Evolutionary conservation across 2,797 vertebrate species (phyloP), one percentile per base, ranked within the genome.

Genomic region (Typhlichthys eigenmanni): DNA sequence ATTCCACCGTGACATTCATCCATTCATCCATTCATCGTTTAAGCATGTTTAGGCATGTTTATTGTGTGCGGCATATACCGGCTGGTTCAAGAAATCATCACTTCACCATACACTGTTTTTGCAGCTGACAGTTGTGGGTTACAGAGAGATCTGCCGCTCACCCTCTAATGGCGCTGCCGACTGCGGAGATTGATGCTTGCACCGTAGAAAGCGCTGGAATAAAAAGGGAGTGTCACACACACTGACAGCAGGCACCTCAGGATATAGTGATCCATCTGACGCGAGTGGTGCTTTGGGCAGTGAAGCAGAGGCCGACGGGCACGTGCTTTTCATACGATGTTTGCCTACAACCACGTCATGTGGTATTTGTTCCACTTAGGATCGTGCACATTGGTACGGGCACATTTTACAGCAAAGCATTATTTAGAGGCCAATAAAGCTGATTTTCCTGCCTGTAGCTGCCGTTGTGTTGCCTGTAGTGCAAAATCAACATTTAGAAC

Each of bases 181-280:
- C 85, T 84, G 86, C 64, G 4, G 79, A 89, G 85, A 90, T 62
- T 84, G 87, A 88, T 89, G 86, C 87, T 84, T 83, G 83, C 85
- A 77, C 77, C 29, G 84, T 77, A 77, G 82, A 90, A 90, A 87
- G 83, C 75, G 56, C 64, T 38, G 67, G 82, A 91, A 91, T 88
- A 88, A 88, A 88, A 89, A 84, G 77, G 77, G 81, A 77, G 68
- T 70, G 79, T 80, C 74, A 78, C 83, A 83, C 80, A 85, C 87
- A 88, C 76, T 88, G 87, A 89, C 87, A 90, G 84, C 76, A 82
- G 76, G 81, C 79, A 87, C 85, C 87, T 85, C 80, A 81, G 87
- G 86, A 90, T 74, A n/a, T n/a, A 82, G 82, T 69, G 77, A 83
- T 82, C 76, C 79, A 69, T 76, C 76, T 78, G 78, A 87, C 81